Evolutionary conservation across 2,797 vertebrate species (phyloP).

Genomic region (Catharus ustulatus): DNA sequence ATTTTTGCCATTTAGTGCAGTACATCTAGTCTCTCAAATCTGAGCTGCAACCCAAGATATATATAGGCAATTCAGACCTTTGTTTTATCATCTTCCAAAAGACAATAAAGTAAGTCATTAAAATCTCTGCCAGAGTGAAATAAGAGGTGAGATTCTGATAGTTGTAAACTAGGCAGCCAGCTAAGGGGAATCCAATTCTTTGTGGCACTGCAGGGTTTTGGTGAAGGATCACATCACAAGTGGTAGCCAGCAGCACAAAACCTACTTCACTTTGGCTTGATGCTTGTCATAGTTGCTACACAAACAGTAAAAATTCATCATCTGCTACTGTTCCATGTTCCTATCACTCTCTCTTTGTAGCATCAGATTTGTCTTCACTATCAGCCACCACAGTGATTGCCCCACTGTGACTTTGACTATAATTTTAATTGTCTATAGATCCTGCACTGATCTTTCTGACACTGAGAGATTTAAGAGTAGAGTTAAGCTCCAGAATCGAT

Average conservation of each 20-base stretch:
- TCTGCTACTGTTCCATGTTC: not conserved
- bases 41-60: slow-evolving; percentile 5
- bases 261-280: not conserved
- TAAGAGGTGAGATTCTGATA: not conserved
- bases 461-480: not conserved
- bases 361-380: not conserved
- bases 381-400: not conserved
- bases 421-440: slow-evolving; percentile 43
- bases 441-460: slow-evolving; percentile 1
- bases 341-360: not conserved
- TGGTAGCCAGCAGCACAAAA: not conserved
- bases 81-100: slow-evolving; percentile 19
- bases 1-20: not conserved
- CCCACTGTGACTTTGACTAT: not conserved
- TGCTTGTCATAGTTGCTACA: not conserved
- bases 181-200: slow-evolving; percentile 3
- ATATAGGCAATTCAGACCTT: not conserved
- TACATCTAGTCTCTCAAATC: slow-evolving; percentile 30
- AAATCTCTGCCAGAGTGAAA: slow-evolving; percentile 15
- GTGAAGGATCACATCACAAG: not conserved
- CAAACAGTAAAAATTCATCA: not conserved
- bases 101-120: not conserved
- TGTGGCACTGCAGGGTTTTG: not conserved
- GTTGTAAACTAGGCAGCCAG: not conserved
- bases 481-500: not conserved